phyloP scores from a whole-genome alignment of 2,888 invertebrate species.

The Phaedon cochleariae region DNA sequence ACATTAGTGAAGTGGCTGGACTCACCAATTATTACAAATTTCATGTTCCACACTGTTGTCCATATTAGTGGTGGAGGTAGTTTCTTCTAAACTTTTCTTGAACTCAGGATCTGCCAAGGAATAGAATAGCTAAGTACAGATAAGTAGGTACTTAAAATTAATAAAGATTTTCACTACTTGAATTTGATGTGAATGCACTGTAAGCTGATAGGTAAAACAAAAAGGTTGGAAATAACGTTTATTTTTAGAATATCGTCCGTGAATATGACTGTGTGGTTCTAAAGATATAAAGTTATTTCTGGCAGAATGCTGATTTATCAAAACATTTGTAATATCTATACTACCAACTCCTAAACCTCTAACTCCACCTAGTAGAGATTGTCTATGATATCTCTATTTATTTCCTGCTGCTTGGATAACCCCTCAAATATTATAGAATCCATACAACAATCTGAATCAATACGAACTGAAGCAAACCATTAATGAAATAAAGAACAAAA shows the following conservation, averaged over 20 bases:
- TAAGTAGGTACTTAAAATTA: slow-evolving; percentile 5
- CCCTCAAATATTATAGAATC: no score
- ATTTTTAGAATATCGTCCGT: slow-evolving; percentile 40
- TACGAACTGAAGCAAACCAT: no score
- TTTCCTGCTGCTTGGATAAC: no score
- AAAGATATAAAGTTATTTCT: slow-evolving; percentile 43
- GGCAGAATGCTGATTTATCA: slow-evolving; percentile 34
- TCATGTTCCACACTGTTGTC: slow-evolving; percentile 50
- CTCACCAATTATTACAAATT: slow-evolving; percentile 55
- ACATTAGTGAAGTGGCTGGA: not conserved
- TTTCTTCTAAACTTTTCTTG: not conserved
- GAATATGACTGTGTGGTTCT: slow-evolving; percentile 43
- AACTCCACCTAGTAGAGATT: no score
- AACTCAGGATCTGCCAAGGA: slow-evolving; percentile 26
- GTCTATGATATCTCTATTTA: no score
- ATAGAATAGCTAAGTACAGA: slow-evolving; percentile 1
- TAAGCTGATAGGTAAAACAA: slow-evolving; percentile 41
- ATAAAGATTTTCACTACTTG: slow-evolving; percentile 25
- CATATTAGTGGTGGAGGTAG: slow-evolving; percentile 30
- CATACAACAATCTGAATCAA: no score
- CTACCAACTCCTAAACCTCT: no score
- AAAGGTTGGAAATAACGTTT: slow-evolving; percentile 34
- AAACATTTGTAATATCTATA: slow-evolving; percentile 10
- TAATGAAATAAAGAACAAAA: no score
- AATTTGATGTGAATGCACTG: slow-evolving; percentile 39